A percentile compares a stretch with the other conserved stretches of the same genome.
Evolutionary conservation across 2,113 vertebrate genomes (phyloP).

Genomic region (Dicentrarchus labrax): DNA sequence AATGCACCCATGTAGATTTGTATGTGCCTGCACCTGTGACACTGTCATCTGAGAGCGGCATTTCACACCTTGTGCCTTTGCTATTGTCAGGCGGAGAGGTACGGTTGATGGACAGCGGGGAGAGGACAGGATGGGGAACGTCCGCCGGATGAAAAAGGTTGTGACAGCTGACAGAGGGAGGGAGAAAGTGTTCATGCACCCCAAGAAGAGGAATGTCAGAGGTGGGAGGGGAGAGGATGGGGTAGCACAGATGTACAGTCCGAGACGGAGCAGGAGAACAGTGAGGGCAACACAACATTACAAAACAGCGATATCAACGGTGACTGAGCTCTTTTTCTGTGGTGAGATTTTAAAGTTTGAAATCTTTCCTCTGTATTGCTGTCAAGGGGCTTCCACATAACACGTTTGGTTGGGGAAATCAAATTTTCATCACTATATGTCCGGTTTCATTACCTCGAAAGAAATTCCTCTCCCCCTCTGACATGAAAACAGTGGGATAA

Average conservation of each 20-base stretch:
- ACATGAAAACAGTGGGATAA: slow-evolving; percentile 13
- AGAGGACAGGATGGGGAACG: slow-evolving; percentile 47
- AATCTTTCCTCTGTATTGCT: slow-evolving; percentile 1
- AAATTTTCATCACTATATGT: slow-evolving; percentile 22
- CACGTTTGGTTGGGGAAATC: slow-evolving; percentile 13
- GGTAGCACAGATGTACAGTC: slow-evolving; percentile 18
- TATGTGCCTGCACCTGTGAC: not conserved
- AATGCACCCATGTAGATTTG: slow-evolving; percentile 34
- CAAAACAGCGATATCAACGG: slow-evolving; percentile 7
- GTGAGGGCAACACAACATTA: not conserved
- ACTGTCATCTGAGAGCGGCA: slow-evolving; percentile 52
- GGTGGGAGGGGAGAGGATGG: slow-evolving; percentile 1
- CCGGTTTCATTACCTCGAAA: slow-evolving; percentile 27
- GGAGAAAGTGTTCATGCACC: slow-evolving; percentile 15
- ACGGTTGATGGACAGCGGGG: slow-evolving; percentile 68
- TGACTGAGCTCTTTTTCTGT: not conserved
- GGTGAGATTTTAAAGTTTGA: slow-evolving; percentile 8
- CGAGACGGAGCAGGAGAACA: not conserved
- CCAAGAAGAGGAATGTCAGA: slow-evolving; percentile 22
- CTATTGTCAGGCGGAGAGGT: slow-evolving; percentile 60
- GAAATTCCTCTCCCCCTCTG: slow-evolving; percentile 2
- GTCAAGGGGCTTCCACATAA: not conserved
- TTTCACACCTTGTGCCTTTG: slow-evolving; percentile 71
- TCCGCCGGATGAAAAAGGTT: slow-evolving; percentile 43
- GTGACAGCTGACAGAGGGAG: slow-evolving; percentile 51